phyloP scores from a whole-genome alignment of 1,140 invertebrate species.

The Drosophila suzukii region DNA sequence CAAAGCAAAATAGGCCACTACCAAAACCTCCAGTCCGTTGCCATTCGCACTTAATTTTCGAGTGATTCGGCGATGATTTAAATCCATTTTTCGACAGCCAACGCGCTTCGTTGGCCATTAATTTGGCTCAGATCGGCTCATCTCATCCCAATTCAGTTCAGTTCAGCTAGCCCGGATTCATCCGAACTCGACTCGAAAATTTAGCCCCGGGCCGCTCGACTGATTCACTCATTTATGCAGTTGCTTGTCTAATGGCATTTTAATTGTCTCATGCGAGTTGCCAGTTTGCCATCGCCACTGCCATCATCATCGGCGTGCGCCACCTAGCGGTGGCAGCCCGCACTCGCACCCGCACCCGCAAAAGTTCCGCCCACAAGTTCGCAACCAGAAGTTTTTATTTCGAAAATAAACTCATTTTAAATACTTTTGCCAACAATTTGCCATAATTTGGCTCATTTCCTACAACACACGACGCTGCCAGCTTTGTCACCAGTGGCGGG shows the following conservation, averaged over 20 bases:
- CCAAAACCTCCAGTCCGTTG: neutral
- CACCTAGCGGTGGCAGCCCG: slow-evolving; percentile 19
- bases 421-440: slow-evolving; percentile 82
- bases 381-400: slow-evolving; percentile 61
- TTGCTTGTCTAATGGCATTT: slow-evolving; percentile 72
- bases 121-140: slow-evolving; percentile 22
- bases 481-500: slow-evolving; percentile 58
- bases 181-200: slow-evolving; percentile 18
- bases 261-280: slow-evolving; percentile 64
- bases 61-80: slow-evolving; percentile 20
- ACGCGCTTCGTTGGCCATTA: slow-evolving; percentile 32
- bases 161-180: slow-evolving; percentile 2
- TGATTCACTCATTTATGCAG: slow-evolving; percentile 53
- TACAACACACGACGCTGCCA: slow-evolving; percentile 65
- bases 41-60: slow-evolving; percentile 29
- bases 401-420: slow-evolving; percentile 81
- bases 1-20: neutral
- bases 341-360: slow-evolving; percentile 8
- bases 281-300: neutral
- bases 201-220: slow-evolving; percentile 20
- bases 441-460: slow-evolving; percentile 82
- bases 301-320: slow-evolving; percentile 11
- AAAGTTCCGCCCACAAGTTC: slow-evolving; percentile 33
- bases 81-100: slow-evolving; percentile 27
- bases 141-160: neutral